Conservation (phyloP, 2,888 invertebrate genomes). For the Cylindroiulus punctatus region DNA sequence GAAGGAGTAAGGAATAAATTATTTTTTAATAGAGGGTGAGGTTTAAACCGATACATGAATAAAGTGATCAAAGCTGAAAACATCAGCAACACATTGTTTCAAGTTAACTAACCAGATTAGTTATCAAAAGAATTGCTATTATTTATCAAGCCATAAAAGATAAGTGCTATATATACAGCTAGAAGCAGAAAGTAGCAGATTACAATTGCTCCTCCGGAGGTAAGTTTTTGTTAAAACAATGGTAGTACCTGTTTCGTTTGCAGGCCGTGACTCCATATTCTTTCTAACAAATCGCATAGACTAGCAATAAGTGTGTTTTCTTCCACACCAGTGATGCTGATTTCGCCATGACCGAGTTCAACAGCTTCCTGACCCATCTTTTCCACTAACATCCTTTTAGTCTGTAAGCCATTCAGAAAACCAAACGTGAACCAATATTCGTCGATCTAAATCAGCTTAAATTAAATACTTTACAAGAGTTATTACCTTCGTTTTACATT, state of each 20-base stretch:
- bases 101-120: background rate
- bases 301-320: slow-evolving; percentile 99
- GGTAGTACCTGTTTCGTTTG: slow-evolving; percentile 81
- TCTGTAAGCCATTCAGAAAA: slow-evolving; percentile 71
- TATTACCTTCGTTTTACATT: slow-evolving; percentile 64
- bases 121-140: background rate
- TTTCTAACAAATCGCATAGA: slow-evolving; percentile 93
- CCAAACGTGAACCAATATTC: background rate
- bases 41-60: too few relatives aligned
- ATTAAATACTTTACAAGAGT: background rate
- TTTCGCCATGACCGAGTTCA: slow-evolving; percentile 88
- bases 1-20: background rate
- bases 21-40: background rate
- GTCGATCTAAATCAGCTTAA: background rate
- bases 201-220: background rate
- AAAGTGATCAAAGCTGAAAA: too few relatives aligned
- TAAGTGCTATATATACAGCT: background rate
- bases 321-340: slow-evolving; percentile 78
- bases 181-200: background rate
- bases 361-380: slow-evolving; percentile 98
- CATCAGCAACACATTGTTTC: too few relatives aligned
- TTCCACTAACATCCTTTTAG: slow-evolving; percentile 97
- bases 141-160: slow-evolving; percentile 17
- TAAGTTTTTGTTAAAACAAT: background rate
- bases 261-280: slow-evolving; percentile 97